Percentiles rank a stretch among this genome's conserved stretches.
phyloP scores from a whole-genome alignment of 2,113 vertebrate genomes.

The Amphilophus citrinellus region DNA sequence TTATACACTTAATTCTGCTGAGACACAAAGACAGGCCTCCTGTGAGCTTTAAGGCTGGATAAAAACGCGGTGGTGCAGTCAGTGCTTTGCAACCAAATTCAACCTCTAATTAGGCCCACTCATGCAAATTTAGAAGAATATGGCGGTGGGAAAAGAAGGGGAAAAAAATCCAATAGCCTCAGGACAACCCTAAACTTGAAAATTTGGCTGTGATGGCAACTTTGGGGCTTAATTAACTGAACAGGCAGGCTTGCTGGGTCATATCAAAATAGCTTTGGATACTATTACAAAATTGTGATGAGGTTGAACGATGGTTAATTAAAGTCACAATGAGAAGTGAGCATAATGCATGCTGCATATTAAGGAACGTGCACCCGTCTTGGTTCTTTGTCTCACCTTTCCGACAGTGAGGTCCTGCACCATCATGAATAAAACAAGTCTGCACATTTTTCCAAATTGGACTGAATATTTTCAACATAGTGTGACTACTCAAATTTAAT shows the following conservation, averaged over 20 bases:
- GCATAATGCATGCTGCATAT: slow-evolving; percentile 1
- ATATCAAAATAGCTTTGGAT: slow-evolving; percentile 58
- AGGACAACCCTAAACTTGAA: slow-evolving; percentile 61
- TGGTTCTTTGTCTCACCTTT: slow-evolving; percentile 3
- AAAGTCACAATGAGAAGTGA: slow-evolving; percentile 35
- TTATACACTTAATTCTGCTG: slow-evolving; percentile 55
- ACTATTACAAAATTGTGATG: slow-evolving; percentile 40
- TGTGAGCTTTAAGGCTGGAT: slow-evolving; percentile 60
- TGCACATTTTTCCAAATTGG: not conserved
- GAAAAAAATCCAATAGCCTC: slow-evolving; percentile 41
- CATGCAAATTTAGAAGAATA: slow-evolving; percentile 66
- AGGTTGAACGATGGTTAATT: slow-evolving; percentile 60
- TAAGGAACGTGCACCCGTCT: not conserved
- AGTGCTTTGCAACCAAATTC: slow-evolving; percentile 61
- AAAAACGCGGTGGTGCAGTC: slow-evolving; percentile 55
- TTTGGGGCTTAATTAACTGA: slow-evolving; percentile 69
- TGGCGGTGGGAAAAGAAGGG: slow-evolving; percentile 40
- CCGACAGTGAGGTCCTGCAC: not conserved
- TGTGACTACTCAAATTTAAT: not conserved
- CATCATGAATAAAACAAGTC: not conserved
- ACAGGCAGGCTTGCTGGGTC: slow-evolving; percentile 48
- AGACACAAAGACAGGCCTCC: slow-evolving; percentile 55
- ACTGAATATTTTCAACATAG: not conserved
- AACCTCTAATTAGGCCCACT: slow-evolving; percentile 70
- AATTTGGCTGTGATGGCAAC: slow-evolving; percentile 65